Percentiles rank a stretch among this genome's conserved stretches.
Conservation (phyloP, 2,113 vertebrate genomes). For the Gallinago media region DNA sequence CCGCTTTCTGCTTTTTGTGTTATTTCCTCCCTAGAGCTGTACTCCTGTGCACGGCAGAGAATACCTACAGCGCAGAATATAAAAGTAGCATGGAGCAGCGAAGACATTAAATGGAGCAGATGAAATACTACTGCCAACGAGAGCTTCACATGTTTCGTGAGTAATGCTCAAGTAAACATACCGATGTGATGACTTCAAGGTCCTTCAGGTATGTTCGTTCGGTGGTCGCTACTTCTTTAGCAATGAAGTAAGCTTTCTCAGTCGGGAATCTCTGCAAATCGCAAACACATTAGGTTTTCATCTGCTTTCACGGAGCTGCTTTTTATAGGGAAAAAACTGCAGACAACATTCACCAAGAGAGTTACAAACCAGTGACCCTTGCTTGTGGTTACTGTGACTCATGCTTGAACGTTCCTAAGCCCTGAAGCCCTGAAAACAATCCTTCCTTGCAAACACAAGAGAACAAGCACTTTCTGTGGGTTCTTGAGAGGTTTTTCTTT, state of each 20-base stretch:
- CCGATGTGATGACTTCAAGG: conserved; percentile 94
- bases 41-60: not conserved
- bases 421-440: not conserved
- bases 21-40: not conserved
- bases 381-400: conserved; percentile 9
- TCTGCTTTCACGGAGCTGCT: not conserved
- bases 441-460: not conserved
- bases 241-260: conserved; percentile 94
- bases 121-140: not conserved
- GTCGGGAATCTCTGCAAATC: conserved; percentile 88
- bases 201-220: conserved; percentile 95
- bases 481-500: not conserved
- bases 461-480: not conserved
- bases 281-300: conserved; percentile 51
- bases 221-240: conserved; percentile 93
- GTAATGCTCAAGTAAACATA: conserved; percentile 62
- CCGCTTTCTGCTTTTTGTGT: not conserved
- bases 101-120: not conserved
- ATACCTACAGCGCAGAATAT: not conserved
- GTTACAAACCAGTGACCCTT: conserved; percentile 22
- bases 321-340: not conserved
- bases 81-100: not conserved
- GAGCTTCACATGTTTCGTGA: not conserved
- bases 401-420: not conserved
- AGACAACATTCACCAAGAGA: not conserved